A percentile compares a stretch with the other conserved stretches of the same genome.
These are phyloP conservation scores for Candoia aspera DNA, from an alignment of 2,113 vertebrate species.

Conservation along the genomic window DNA sequence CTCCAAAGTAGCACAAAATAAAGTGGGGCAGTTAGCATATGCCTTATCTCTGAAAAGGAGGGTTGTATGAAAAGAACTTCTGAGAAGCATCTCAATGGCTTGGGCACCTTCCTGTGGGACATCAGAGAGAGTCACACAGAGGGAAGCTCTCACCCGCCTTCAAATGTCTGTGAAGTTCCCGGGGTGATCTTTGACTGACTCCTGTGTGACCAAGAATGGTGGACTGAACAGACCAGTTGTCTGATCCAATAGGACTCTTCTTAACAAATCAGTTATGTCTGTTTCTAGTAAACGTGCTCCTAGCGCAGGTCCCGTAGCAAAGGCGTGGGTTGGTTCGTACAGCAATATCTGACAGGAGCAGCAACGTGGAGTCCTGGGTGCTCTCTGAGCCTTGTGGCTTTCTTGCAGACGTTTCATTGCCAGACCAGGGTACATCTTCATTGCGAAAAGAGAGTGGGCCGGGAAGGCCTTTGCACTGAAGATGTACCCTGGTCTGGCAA, in stretches of 20 bases:
- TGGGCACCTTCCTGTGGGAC: not conserved
- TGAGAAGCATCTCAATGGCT: too few relatives aligned
- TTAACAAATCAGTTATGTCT: not conserved
- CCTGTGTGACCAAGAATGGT: not conserved
- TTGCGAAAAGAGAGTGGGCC: too few relatives aligned
- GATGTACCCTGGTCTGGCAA: too few relatives aligned
- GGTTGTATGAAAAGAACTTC: not conserved
- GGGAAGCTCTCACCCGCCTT: not conserved
- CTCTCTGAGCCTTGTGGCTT: too few relatives aligned
- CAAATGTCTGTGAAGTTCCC: not conserved
- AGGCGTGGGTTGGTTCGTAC: too few relatives aligned
- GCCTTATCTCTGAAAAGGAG: not conserved
- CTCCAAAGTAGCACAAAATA: not conserved
- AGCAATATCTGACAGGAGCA: too few relatives aligned
- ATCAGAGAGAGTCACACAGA: not conserved
- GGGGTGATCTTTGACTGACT: not conserved
- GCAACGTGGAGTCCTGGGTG: too few relatives aligned
- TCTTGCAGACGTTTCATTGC: too few relatives aligned
- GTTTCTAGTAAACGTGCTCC: not conserved
- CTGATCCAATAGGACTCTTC: not conserved
- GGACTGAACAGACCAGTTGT: not conserved
- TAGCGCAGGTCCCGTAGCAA: not conserved
- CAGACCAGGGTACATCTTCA: too few relatives aligned
- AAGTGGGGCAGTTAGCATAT: not conserved
- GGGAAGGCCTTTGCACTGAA: too few relatives aligned